Conservation (phyloP, 2,888 invertebrate genomes). For the Lycophotia porphyrea region DNA sequence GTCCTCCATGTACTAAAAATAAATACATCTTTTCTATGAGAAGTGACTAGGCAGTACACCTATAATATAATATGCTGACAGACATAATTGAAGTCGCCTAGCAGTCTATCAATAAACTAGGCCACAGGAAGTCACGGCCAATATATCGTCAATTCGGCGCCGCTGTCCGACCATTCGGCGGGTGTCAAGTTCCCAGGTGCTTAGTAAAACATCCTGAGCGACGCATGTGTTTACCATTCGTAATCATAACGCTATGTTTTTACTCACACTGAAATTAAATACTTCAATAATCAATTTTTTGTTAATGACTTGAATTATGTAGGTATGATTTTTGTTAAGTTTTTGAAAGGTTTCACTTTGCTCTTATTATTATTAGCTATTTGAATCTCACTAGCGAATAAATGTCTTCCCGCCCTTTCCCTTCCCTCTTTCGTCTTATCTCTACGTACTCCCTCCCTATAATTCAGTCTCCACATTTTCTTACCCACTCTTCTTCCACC, state of each 20-base stretch:
- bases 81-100: not conserved
- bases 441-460: not conserved
- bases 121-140: constrained; percentile 4
- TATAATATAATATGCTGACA: not conserved
- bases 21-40: no score
- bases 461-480: no score
- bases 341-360: not conserved
- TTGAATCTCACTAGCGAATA: not conserved
- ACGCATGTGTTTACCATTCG: constrained; percentile 64
- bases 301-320: constrained; percentile 1
- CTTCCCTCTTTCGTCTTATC: not conserved
- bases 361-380: not conserved
- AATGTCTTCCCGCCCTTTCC: not conserved
- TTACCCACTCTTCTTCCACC: no score
- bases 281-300: constrained; percentile 31
- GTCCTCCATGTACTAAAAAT: no score
- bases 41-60: no score
- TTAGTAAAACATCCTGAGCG: constrained; percentile 65
- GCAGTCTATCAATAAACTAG: constrained; percentile 5
- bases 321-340: not conserved
- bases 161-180: constrained; percentile 11
- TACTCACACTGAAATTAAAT: constrained; percentile 39
- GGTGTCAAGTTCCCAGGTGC: constrained; percentile 43
- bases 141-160: constrained; percentile 34
- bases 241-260: constrained; percentile 58